Evolutionary conservation across 2,113 vertebrate genomes (phyloP), one percentile per base, ranked within the genome.

Genomic region (Passer montanus): DNA sequence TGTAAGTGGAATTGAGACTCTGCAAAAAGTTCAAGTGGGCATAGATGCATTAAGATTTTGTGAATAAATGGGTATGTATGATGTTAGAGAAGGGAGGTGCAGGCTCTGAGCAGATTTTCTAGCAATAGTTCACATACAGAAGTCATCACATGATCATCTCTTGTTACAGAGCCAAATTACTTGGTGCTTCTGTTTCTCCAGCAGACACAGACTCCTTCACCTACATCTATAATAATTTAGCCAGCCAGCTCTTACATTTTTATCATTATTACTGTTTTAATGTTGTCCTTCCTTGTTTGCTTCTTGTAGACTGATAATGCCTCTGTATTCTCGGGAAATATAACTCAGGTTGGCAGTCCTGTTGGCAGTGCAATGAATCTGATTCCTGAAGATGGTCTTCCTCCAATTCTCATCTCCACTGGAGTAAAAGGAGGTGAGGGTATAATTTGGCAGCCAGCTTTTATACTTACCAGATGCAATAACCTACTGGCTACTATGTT

Each of bases 331-430:
- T 97, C 98, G 97, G 98, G 98, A 98, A 98, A 96, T 91, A 98
- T 98, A 84, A 98, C 98, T 97, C 98, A 98, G 72, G 98, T 98
- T 86, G 99, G 98, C 97, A 99, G 99, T 97, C 99, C 99, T 58
- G 98, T 99, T 97, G 99, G 99, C 97, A 99, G 99, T 94, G 98
- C 99, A 84, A 97, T 99, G 98, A 99, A 99, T 84, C 98, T 99
- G 81, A 99, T 99, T 97, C 99, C 99, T 85, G 99, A 99, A 98
- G 99, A 99, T 95, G 99, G 99, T 37, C 99, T 99, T 97, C 99
- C 99, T 98, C 99, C 99, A 96, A 99, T 99, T 96, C 99, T 99
- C 96, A 99, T 99, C 97, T 99, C 99, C 97, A 99, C 99, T 30
- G 99, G 99, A 93, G 98, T 99, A 94, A 99, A 99, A 99, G 99